Evolutionary conservation across 2,113 vertebrate genomes (phyloP).

Genomic region (Pomatorhinus ruficollis): DNA sequence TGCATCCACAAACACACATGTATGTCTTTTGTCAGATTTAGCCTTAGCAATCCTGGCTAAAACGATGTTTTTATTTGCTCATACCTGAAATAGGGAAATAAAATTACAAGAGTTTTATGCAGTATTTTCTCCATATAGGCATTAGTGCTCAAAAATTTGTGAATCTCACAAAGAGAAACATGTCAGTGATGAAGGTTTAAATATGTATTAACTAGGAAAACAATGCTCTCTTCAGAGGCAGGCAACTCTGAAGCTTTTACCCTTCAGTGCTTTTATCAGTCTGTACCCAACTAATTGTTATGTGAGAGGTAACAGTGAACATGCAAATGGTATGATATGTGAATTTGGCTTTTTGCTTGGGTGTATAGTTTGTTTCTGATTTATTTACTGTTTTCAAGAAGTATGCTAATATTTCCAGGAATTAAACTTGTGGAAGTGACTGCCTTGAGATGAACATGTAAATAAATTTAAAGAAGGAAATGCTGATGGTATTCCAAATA

Average conservation of each 20-base stretch:
- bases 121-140: background rate
- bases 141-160: background rate
- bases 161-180: background rate
- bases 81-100: background rate
- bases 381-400: background rate
- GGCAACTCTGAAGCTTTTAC: background rate
- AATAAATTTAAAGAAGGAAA: background rate
- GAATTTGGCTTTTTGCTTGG: background rate
- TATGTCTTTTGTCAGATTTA: background rate
- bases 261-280: background rate
- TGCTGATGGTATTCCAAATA: background rate
- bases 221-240: background rate
- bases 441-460: background rate
- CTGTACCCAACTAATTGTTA: background rate
- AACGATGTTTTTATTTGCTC: background rate
- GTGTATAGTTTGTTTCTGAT: background rate
- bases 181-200: background rate
- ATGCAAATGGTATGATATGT: background rate
- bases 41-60: background rate
- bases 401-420: background rate
- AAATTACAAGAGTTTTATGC: background rate
- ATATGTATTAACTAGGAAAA: background rate
- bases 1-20: accelerated
- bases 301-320: background rate
- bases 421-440: background rate